Conservation (phyloP, 2,888 invertebrate genomes). For the Hermodice carunculata region DNA sequence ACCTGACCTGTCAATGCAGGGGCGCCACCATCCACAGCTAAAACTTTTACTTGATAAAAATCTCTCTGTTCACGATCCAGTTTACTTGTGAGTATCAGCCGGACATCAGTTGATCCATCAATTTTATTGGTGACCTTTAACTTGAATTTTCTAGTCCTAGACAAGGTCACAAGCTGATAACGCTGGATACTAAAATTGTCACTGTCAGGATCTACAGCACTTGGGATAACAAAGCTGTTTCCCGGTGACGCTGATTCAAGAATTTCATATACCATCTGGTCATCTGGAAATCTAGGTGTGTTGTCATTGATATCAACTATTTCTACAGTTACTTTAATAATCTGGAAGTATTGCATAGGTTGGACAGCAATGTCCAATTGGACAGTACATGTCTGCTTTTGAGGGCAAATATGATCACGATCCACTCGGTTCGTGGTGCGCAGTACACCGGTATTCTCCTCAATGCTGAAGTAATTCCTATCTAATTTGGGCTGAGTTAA, state of each 20-base stretch:
- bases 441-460: slow-evolving; percentile 5
- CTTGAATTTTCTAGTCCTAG: slow-evolving; percentile 5
- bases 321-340: slow-evolving; percentile 19
- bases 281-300: slow-evolving; percentile 21
- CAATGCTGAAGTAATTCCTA: slow-evolving; percentile 14
- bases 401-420: slow-evolving; percentile 8
- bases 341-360: slow-evolving; percentile 23
- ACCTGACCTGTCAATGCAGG: slow-evolving; percentile 34
- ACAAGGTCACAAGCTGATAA: slow-evolving; percentile 21
- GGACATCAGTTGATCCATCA: slow-evolving; percentile 47
- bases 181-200: slow-evolving; percentile 18
- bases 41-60: slow-evolving; percentile 31
- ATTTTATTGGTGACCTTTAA: slow-evolving; percentile 16
- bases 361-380: slow-evolving; percentile 4
- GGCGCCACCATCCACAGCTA: slow-evolving; percentile 70
- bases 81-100: slow-evolving; percentile 25
- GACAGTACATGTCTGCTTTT: background rate
- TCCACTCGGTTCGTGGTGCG: slow-evolving; percentile 1
- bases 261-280: slow-evolving; percentile 1
- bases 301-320: slow-evolving; percentile 35
- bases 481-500: too few relatives aligned
- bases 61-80: slow-evolving; percentile 38
- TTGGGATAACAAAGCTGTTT: slow-evolving; percentile 23
- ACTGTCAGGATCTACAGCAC: slow-evolving; percentile 34
- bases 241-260: slow-evolving; percentile 19